Evolutionary conservation across 1,140 invertebrate species (phyloP).

Genomic region (Venustaconcha ellipsiformis): DNA sequence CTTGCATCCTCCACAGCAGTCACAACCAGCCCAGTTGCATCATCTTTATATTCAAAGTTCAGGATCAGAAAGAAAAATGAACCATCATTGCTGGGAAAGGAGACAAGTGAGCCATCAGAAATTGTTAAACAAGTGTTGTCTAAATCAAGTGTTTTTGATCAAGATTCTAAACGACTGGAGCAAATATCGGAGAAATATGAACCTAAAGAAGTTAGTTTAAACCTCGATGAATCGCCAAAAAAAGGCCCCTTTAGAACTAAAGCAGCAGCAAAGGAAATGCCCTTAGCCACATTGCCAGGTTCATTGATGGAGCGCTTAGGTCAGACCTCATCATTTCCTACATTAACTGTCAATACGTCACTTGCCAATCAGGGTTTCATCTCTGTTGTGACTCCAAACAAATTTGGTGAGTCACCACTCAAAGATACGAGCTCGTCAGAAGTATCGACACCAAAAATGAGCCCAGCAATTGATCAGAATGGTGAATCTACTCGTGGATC

Average conservation of each 20-base stretch:
- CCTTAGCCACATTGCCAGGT: constrained; percentile 41
- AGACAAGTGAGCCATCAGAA: constrained; percentile 82
- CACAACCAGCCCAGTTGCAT: constrained; percentile 11
- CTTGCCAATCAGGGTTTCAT: constrained; percentile 13
- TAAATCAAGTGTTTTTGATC: constrained; percentile 90
- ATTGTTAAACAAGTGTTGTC: constrained; percentile 92
- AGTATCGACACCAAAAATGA: too few relatives aligned
- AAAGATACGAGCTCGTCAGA: too few relatives aligned
- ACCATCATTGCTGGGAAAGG: constrained; percentile 47
- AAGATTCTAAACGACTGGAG: constrained; percentile 92
- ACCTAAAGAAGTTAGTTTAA: constrained; percentile 68
- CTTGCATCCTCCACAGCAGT: constrained; percentile 9
- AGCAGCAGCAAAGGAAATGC: constrained; percentile 67
- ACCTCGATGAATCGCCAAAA: constrained; percentile 33
- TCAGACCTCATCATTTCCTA: constrained; percentile 39
- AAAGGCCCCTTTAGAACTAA: constrained; percentile 59
- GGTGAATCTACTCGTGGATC: too few relatives aligned
- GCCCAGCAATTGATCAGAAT: too few relatives aligned
- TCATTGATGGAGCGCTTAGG: constrained; percentile 42
- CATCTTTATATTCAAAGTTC: constrained; percentile 64
- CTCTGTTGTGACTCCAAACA: too few relatives aligned
- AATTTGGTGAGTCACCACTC: too few relatives aligned
- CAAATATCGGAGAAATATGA: constrained; percentile 89
- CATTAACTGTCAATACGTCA: constrained; percentile 40
- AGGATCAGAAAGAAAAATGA: constrained; percentile 70